Percentiles rank a stretch among this genome's conserved stretches.
Conservation (phyloP, 2,888 invertebrate species). For the Idaea dimidiata region DNA sequence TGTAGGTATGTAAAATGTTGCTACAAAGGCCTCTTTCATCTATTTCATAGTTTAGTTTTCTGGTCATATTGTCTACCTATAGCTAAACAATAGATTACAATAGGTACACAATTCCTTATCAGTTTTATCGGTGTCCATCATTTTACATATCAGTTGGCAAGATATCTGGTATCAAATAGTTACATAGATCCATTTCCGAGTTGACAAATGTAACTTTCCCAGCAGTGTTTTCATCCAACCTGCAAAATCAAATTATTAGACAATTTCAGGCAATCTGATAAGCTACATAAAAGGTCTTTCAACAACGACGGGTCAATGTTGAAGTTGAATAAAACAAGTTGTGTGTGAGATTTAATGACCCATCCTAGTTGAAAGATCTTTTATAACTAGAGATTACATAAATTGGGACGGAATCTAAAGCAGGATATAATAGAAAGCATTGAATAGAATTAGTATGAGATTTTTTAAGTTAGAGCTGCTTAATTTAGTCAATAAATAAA, state of each 20-base stretch:
- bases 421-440: too few species aligned
- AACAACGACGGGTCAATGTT: too few species aligned
- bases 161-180: constrained; percentile 89
- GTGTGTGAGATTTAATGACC: too few species aligned
- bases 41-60: not conserved
- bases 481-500: too few species aligned
- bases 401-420: too few species aligned
- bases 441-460: too few species aligned
- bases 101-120: constrained; percentile 17
- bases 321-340: too few species aligned
- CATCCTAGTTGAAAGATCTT: too few species aligned
- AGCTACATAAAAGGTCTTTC: too few species aligned
- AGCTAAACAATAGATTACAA: constrained; percentile 13
- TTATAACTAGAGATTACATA: too few species aligned
- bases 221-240: constrained; percentile 89
- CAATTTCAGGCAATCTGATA: not conserved
- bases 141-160: constrained; percentile 84
- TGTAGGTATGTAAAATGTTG: too few species aligned
- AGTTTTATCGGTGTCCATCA: constrained; percentile 27
- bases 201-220: constrained; percentile 87
- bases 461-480: too few species aligned
- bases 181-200: constrained; percentile 86
- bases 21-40: not conserved
- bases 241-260: constrained; percentile 45
- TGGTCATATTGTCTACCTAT: constrained; percentile 9